Evolutionary conservation across 2,113 vertebrate genomes (phyloP).

Genomic region (Ranitomeya variabilis): DNA sequence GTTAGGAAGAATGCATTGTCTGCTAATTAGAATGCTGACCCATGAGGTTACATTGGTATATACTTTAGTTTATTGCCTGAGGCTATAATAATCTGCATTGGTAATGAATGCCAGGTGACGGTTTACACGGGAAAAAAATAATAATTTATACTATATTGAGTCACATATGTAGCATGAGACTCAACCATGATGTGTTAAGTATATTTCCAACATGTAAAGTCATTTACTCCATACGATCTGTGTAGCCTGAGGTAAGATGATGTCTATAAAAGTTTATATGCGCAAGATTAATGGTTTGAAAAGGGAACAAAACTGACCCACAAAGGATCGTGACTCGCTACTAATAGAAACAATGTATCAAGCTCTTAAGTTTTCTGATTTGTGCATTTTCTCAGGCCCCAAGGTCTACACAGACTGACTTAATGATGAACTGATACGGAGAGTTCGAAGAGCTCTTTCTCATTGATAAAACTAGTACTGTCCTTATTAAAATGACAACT

Average conservation of each 20-base stretch:
- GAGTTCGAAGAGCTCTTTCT: not conserved
- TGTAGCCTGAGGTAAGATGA: not conserved
- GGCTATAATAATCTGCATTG: conserved; percentile 65
- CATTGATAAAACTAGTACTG: not conserved
- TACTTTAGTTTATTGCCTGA: conserved; percentile 67
- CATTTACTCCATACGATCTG: not conserved
- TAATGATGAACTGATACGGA: not conserved
- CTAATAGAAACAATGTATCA: conserved; percentile 11
- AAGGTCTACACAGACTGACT: not conserved
- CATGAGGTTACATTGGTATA: conserved; percentile 69
- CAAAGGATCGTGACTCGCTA: not conserved
- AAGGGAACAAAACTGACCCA: conserved; percentile 16
- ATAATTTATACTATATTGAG: not conserved
- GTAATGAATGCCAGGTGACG: conserved; percentile 9
- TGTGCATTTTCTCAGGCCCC: not conserved
- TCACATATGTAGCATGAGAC: not conserved
- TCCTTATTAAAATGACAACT: not conserved
- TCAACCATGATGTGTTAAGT: not conserved
- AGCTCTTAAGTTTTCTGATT: not conserved
- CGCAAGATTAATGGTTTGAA: conserved; percentile 18
- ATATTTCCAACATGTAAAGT: not conserved
- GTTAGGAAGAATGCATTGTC: conserved; percentile 70
- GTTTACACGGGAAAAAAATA: conserved; percentile 6
- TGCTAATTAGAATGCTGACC: conserved; percentile 80
- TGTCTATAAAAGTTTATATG: not conserved